A percentile compares a stretch with the other conserved stretches of the same genome.
Evolutionary conservation across 2,113 vertebrate genomes (phyloP).

Genomic region (Aegithalos caudatus): DNA sequence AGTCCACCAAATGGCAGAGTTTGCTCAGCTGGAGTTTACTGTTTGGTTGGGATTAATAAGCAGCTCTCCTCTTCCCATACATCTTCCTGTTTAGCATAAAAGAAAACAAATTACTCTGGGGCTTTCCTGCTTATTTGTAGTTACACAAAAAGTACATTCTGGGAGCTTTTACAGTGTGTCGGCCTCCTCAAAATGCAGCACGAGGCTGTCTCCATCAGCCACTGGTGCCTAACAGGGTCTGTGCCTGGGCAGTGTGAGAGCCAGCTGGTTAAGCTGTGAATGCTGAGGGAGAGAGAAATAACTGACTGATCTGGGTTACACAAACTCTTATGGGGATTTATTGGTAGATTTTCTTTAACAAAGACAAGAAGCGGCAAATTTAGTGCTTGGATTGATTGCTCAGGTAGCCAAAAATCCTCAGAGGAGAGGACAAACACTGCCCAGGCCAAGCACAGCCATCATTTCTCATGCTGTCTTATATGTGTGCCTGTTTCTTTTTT

Average conservation of each 20-base stretch:
- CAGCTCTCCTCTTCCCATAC: slow-evolving; percentile 31
- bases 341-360: slow-evolving; percentile 47
- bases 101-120: slow-evolving; percentile 38
- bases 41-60: slow-evolving; percentile 60
- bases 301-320: slow-evolving; percentile 62
- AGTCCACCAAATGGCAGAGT: slow-evolving; percentile 58
- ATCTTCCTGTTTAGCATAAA: slow-evolving; percentile 54
- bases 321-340: slow-evolving; percentile 37
- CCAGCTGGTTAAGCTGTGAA: not conserved
- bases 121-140: slow-evolving; percentile 40
- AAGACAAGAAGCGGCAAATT: slow-evolving; percentile 4
- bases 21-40: slow-evolving; percentile 61
- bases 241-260: not conserved
- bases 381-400: slow-evolving; percentile 55
- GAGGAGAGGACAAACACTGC: not conserved
- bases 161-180: not conserved
- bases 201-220: not conserved
- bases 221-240: not conserved
- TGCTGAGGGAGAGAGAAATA: slow-evolving; percentile 18
- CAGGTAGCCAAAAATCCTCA: slow-evolving; percentile 32
- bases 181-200: not conserved
- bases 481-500: not conserved
- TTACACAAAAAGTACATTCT: slow-evolving; percentile 10
- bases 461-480: slow-evolving; percentile 32
- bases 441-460: not conserved